Evolutionary conservation across 2,888 invertebrate species (phyloP).

Genomic region (Troides oblongomaculatus): DNA sequence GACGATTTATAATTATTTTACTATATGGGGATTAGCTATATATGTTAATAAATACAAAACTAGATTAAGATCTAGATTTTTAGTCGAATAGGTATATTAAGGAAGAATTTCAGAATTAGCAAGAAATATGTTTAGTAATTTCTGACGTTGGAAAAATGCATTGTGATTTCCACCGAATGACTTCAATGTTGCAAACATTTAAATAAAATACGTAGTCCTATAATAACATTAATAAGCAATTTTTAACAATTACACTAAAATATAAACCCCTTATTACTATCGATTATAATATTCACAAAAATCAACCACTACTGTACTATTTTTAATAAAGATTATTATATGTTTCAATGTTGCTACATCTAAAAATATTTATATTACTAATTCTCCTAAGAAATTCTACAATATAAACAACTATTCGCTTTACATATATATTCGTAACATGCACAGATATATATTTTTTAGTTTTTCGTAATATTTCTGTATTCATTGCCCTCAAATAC

Average conservation of each 20-base stretch:
- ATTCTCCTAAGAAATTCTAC: background rate
- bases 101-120: background rate
- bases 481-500: slow-evolving; percentile 73
- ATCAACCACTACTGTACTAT: too few species aligned
- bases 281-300: too few species aligned
- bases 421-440: slow-evolving; percentile 2
- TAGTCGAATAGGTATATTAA: background rate
- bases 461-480: slow-evolving; percentile 48
- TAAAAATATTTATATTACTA: background rate
- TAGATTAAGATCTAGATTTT: background rate
- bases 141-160: too few species aligned
- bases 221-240: background rate
- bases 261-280: too few species aligned
- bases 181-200: slow-evolving; percentile 23
- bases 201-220: background rate
- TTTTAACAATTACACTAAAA: background rate
- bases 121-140: background rate
- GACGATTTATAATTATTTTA: background rate
- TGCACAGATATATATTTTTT: background rate
- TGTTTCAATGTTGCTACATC: too few species aligned
- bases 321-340: too few species aligned
- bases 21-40: background rate
- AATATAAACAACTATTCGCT: background rate
- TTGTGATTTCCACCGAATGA: background rate
- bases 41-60: background rate